phyloP scores from a whole-genome alignment of 1,140 invertebrate species.

The Hycleus phaleratus region DNA sequence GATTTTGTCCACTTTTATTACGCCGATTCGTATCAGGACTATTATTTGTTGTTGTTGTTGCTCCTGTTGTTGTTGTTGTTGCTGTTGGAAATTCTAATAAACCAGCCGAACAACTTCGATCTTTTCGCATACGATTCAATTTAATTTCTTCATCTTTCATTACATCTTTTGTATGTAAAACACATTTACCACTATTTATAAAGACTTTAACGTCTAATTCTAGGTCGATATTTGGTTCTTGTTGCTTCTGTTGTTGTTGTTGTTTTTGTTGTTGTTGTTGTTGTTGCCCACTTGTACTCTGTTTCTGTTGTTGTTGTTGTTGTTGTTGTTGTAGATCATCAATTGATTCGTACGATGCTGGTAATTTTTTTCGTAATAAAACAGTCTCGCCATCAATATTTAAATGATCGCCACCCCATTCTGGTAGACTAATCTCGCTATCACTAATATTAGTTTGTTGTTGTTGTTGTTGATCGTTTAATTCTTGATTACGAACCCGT shows the following conservation, averaged over 20 bases:
- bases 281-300: conserved; percentile 1
- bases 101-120: conserved; percentile 62
- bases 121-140: conserved; percentile 59
- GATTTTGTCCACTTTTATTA: conserved; percentile 32
- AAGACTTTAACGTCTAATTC: conserved; percentile 94
- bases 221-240: conserved; percentile 93
- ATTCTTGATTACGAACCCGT: conserved; percentile 56
- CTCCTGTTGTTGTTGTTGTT: not conserved
- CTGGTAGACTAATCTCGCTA: conserved; percentile 56
- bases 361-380: conserved; percentile 52
- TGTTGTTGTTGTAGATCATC: conserved; percentile 11
- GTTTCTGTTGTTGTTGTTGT: not conserved
- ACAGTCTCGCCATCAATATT: conserved; percentile 58
- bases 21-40: conserved; percentile 46
- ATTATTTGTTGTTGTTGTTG: conserved; percentile 1
- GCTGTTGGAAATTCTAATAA: conserved; percentile 55
- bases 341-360: conserved; percentile 33
- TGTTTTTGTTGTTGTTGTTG: no score
- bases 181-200: conserved; percentile 95
- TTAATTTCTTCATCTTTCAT: conserved; percentile 62
- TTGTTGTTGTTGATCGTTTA: conserved; percentile 51
- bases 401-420: conserved; percentile 51
- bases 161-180: conserved; percentile 85
- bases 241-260: conserved; percentile 45
- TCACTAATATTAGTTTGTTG: conserved; percentile 63